phyloP scores from a whole-genome alignment of 53 echinoderm and acorn worm genomes.

The Paracentrotus lividus region DNA sequence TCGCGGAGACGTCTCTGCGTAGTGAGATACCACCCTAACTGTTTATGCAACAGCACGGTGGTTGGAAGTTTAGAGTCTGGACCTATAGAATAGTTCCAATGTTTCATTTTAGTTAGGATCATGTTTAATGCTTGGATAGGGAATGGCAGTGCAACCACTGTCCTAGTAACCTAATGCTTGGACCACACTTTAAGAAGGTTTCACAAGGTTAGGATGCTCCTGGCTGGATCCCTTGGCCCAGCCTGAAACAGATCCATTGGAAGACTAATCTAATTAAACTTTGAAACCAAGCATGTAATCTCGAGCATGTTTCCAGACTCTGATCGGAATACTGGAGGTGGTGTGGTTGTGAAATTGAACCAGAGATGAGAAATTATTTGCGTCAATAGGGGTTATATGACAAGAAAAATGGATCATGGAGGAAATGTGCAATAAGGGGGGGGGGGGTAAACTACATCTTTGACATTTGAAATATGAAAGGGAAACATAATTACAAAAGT shows the following conservation, averaged over 20 bases:
- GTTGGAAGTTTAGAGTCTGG: not conserved
- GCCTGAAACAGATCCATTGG: conserved; percentile 28
- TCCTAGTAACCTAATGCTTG: not conserved
- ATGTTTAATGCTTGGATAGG: not conserved
- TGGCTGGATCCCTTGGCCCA: not conserved
- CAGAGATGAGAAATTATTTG: not conserved
- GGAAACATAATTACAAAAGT: no score
- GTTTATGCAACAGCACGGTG: no score
- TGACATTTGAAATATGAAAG: no score
- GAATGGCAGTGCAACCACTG: no score
- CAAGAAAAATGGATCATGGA: no score
- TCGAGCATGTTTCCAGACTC: conserved; percentile 9
- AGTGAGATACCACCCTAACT: no score
- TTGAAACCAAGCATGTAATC: not conserved
- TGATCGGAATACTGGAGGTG: not conserved
- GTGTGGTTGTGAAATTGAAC: not conserved
- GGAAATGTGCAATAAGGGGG: no score
- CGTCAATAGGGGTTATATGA: no score
- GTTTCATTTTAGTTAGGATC: not conserved
- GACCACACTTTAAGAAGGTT: conserved; percentile 55
- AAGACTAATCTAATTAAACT: conserved; percentile 42
- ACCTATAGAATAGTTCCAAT: not conserved
- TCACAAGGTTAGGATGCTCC: not conserved
- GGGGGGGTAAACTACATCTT: no score
- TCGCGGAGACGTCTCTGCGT: no score